Evolutionary conservation across 2,113 vertebrate species (phyloP).

Genomic region (Polypterus bichir): DNA sequence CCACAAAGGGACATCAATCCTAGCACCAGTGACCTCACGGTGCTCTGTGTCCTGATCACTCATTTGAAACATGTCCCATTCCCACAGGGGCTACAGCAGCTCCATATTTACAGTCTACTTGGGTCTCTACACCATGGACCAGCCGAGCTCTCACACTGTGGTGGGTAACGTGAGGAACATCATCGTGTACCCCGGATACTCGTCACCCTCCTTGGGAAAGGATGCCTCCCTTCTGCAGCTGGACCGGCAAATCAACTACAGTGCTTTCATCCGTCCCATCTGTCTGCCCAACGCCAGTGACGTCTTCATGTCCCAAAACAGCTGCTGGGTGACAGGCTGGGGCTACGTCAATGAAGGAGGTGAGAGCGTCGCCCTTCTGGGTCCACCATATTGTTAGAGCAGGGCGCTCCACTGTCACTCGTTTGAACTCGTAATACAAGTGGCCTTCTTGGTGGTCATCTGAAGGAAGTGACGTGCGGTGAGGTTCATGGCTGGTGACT

Average conservation of each 20-base stretch:
- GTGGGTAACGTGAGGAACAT: neutral
- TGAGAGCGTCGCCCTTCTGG: neutral
- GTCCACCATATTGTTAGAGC: too few relatives aligned
- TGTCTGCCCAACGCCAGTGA: neutral
- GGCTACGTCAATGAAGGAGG: neutral
- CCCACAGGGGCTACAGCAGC: neutral
- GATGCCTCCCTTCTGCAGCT: conserved; percentile 9
- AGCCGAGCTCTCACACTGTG: neutral
- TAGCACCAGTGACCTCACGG: neutral
- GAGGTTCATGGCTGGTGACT: too few relatives aligned
- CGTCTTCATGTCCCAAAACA: neutral
- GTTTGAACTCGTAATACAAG: too few relatives aligned
- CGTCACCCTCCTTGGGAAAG: neutral
- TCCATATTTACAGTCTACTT: neutral
- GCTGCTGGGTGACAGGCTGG: conserved; percentile 5
- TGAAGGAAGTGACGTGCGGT: too few relatives aligned
- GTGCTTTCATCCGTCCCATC: neutral
- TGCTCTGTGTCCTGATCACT: neutral
- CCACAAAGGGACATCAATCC: neutral
- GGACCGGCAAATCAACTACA: neutral
- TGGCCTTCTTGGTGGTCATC: too few relatives aligned
- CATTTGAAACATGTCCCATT: neutral
- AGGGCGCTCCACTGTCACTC: too few relatives aligned
- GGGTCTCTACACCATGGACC: rapidly evolving
- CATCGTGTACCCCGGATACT: neutral